A percentile compares a stretch with the other conserved stretches of the same genome.
phyloP scores from a whole-genome alignment of 2,113 vertebrate genomes.

The Psophia crepitans region DNA sequence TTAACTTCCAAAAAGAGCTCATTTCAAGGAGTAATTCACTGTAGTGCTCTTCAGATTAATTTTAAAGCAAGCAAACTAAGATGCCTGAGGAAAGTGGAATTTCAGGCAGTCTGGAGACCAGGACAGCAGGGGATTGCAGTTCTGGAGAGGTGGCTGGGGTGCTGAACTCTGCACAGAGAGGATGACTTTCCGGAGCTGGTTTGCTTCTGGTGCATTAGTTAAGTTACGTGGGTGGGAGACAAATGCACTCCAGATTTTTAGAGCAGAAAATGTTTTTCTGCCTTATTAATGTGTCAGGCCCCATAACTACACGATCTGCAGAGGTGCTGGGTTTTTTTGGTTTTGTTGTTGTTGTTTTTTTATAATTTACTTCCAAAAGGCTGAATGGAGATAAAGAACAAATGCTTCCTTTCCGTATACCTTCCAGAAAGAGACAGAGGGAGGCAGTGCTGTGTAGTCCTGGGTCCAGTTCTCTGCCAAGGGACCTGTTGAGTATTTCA shows the following conservation, averaged over 20 bases:
- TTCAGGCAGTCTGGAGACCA: neutral
- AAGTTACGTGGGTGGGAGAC: neutral
- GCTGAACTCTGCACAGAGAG: neutral
- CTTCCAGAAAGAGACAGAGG: neutral
- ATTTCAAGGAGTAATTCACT: constrained; percentile 2
- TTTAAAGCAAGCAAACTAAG: constrained; percentile 3
- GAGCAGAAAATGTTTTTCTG: neutral
- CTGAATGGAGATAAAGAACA: neutral
- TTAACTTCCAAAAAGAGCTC: constrained; percentile 3
- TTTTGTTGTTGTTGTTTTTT: neutral
- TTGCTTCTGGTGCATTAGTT: neutral
- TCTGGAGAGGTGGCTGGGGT: neutral
- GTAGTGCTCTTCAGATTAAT: neutral
- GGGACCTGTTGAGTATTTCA: neutral
- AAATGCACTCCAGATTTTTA: neutral
- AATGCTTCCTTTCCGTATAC: neutral
- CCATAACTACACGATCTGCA: neutral
- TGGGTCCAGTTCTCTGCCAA: neutral
- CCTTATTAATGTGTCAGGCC: neutral
- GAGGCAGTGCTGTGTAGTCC: neutral
- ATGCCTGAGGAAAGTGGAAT: neutral
- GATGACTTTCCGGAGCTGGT: neutral
- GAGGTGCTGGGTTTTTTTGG: no score
- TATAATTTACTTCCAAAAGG: no score
- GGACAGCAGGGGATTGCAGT: neutral